phyloP scores from a whole-genome alignment of 2,797 vertebrate genomes.

The Danio tinwini region DNA sequence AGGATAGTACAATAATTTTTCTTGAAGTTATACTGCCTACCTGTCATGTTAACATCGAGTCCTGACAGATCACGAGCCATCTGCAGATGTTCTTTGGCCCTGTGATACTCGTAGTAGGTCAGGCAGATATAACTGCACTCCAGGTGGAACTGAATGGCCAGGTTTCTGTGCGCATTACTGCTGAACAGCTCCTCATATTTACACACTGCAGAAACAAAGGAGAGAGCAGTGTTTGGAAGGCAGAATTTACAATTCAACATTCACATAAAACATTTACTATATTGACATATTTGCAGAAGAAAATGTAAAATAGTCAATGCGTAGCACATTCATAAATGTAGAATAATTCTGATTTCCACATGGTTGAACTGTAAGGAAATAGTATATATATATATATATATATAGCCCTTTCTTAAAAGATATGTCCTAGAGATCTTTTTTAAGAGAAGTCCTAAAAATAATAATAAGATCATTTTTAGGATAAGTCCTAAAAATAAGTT shows the following conservation, averaged over 20 bases:
- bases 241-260: neutral
- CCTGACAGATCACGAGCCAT: slow-evolving; percentile 83
- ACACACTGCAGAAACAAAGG: slow-evolving; percentile 68
- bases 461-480: too few relatives aligned
- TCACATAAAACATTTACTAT: neutral
- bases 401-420: too few relatives aligned
- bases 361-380: neutral
- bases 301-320: neutral
- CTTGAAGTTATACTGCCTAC: slow-evolving; percentile 65
- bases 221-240: neutral
- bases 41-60: slow-evolving; percentile 84
- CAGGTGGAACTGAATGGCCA: slow-evolving; percentile 89
- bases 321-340: neutral
- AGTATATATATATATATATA: too few relatives aligned
- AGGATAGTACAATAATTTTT: neutral
- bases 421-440: too few relatives aligned
- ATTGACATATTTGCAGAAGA: neutral
- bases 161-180: slow-evolving; percentile 69
- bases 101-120: slow-evolving; percentile 89
- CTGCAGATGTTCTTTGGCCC: slow-evolving; percentile 85
- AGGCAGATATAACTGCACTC: slow-evolving; percentile 88
- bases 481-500: too few relatives aligned
- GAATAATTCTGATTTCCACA: neutral
- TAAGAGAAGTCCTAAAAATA: too few relatives aligned
- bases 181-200: slow-evolving; percentile 74